Evolutionary conservation across 2,888 invertebrate species (phyloP).

Genomic region (Cancer borealis): DNA sequence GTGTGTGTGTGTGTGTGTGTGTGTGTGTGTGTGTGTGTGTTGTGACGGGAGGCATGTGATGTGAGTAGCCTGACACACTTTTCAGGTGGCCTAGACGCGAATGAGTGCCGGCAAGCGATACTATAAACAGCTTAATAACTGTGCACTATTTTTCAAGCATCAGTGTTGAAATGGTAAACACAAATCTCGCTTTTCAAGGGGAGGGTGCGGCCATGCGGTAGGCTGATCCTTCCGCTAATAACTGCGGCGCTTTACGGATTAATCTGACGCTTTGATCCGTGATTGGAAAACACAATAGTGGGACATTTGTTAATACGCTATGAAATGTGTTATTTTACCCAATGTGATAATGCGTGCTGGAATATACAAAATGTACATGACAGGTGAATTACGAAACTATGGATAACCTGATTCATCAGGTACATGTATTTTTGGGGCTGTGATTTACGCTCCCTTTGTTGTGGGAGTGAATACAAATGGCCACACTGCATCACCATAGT

Average conservation of each 20-base stretch:
- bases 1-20: too few species aligned
- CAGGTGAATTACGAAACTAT: constrained; percentile 40
- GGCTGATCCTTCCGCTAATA: constrained; percentile 41
- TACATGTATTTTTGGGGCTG: not conserved
- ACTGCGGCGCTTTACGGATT: constrained; percentile 43
- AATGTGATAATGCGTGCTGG: constrained; percentile 29
- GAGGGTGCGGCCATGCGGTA: not conserved
- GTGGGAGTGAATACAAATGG: constrained; percentile 21
- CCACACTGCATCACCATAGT: constrained; percentile 12
- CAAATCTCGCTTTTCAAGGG: constrained; percentile 24
- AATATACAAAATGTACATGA: constrained; percentile 45
- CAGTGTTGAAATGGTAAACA: constrained; percentile 35
- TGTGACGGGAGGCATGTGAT: not conserved
- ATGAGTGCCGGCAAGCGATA: not conserved
- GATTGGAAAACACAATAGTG: constrained; percentile 45
- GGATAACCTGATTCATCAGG: constrained; percentile 35
- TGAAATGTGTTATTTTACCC: constrained; percentile 35
- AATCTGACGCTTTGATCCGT: constrained; percentile 41
- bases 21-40: too few species aligned
- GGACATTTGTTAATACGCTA: constrained; percentile 43
- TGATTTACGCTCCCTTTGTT: constrained; percentile 39
- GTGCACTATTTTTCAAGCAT: constrained; percentile 35
- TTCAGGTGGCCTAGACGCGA: not conserved
- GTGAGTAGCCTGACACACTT: constrained; percentile 16
- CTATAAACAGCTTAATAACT: not conserved